phyloP scores from a whole-genome alignment of 2,113 vertebrate species.

The Perca fluviatilis region DNA sequence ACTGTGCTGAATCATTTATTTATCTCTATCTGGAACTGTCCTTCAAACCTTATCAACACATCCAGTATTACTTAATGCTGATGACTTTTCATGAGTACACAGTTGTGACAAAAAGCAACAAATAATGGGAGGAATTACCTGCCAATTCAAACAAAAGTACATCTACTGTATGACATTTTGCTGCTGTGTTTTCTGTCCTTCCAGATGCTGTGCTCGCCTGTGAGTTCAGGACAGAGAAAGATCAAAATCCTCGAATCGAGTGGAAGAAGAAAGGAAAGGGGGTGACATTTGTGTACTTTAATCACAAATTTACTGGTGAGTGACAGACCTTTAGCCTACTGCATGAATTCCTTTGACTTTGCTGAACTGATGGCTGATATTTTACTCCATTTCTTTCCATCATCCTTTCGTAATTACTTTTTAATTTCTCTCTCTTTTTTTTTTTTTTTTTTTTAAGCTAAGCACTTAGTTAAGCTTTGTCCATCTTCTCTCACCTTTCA shows the following conservation, averaged over 20 bases:
- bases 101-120: background rate
- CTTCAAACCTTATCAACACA: background rate
- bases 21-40: background rate
- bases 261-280: conserved; percentile 92
- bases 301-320: conserved; percentile 88
- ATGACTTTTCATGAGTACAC: background rate
- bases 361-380: background rate
- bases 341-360: background rate
- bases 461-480: background rate
- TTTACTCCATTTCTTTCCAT: background rate
- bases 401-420: background rate
- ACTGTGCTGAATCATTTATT: background rate
- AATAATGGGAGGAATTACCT: background rate
- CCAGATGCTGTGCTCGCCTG: conserved; percentile 91
- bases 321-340: conserved; percentile 32
- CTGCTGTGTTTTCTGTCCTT: background rate
- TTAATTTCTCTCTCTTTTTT: background rate
- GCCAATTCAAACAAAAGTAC: background rate
- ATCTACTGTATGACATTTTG: background rate
- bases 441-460: too few species aligned
- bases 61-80: background rate
- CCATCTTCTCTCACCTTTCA: background rate
- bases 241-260: conserved; percentile 87
- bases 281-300: conserved; percentile 92
- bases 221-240: conserved; percentile 87